Evolutionary conservation across 92 coral and sea anemone species (phyloP).

Genomic region (Blastomussa wellsi): DNA sequence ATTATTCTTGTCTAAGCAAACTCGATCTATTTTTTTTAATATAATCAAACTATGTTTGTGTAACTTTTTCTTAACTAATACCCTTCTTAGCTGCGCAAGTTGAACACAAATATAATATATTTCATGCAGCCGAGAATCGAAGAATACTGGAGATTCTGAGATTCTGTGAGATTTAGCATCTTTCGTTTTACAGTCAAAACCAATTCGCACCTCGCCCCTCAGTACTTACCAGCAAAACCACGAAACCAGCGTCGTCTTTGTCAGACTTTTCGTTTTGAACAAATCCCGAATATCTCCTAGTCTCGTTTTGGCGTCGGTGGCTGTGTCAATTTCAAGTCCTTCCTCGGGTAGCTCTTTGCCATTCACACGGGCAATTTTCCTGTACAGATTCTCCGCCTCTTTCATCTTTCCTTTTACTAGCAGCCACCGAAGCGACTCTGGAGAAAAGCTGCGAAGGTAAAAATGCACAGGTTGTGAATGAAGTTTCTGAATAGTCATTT

Average conservation of each 20-base stretch:
- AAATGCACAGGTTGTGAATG: too few species aligned
- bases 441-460: constrained; percentile 21
- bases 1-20: too few species aligned
- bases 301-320: background rate
- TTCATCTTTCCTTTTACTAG: constrained; percentile 54
- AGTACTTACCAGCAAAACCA: constrained; percentile 44
- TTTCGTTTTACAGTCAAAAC: background rate
- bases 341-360: constrained; percentile 34
- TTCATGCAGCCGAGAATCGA: too few species aligned
- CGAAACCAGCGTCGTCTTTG: constrained; percentile 36
- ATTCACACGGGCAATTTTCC: constrained; percentile 47
- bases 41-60: too few species aligned
- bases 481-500: too few species aligned
- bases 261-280: constrained; percentile 20
- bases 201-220: background rate
- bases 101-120: too few species aligned
- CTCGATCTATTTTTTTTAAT: too few species aligned
- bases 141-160: too few species aligned
- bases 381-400: constrained; percentile 36
- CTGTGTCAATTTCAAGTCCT: constrained; percentile 15
- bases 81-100: too few species aligned
- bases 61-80: too few species aligned
- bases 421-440: constrained; percentile 73
- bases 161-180: too few species aligned
- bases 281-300: constrained; percentile 56